These are phyloP conservation scores for Anorthoa munda DNA, from an alignment of 2,888 invertebrate species.

Conservation along the genomic window DNA sequence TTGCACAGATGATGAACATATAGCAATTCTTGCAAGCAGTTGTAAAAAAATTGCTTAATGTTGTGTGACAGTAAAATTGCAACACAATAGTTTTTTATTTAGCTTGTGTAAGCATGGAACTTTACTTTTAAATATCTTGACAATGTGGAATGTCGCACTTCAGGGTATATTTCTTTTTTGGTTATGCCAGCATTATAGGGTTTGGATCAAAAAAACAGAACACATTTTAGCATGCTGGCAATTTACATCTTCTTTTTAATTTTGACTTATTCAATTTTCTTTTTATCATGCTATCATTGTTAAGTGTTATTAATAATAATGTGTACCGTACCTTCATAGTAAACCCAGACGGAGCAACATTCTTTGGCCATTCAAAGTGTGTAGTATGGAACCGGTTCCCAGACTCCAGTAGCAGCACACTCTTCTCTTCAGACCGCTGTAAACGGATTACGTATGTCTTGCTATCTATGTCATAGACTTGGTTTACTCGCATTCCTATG, in stretches of 20 bases:
- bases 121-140: neutral
- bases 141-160: too few species aligned
- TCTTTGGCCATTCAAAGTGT: conserved; percentile 99
- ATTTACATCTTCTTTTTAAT: neutral
- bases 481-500: conserved; percentile 98
- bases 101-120: neutral
- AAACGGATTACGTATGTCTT: conserved; percentile 98
- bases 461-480: conserved; percentile 99
- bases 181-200: too few species aligned
- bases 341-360: conserved; percentile 98
- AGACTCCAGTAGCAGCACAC: conserved; percentile 97
- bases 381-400: conserved; percentile 98
- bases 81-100: neutral
- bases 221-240: neutral
- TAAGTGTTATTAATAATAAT: neutral
- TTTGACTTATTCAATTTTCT: neutral
- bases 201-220: neutral
- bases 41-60: neutral
- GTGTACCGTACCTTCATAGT: conserved; percentile 96
- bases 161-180: too few species aligned
- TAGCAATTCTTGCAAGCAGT: neutral
- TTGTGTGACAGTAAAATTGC: neutral
- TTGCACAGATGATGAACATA: neutral
- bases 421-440: conserved; percentile 96
- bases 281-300: neutral